Base-by-base conservation (phyloP, 2,113 vertebrate species). In the Cyanoderma ruficeps region DNA sequence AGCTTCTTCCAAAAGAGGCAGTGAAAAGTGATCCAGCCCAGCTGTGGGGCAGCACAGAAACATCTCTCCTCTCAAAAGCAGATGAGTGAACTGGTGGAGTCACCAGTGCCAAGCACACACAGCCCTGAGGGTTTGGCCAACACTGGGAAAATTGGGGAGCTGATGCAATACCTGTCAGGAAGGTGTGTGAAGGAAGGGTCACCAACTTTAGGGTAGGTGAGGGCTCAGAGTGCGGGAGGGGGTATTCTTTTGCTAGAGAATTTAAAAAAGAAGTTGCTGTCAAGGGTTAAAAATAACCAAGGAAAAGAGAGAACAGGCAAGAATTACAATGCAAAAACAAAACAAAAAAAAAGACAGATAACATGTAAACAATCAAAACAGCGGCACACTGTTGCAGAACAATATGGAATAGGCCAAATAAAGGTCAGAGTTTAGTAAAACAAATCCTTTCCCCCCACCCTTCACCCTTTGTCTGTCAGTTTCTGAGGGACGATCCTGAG, bases 231-330 rank as follows among this genome's bases (percentile, higher is more conserved):
- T 81, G 93, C 31, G 77, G 91, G 95, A 89, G 75, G 76, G 94
- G 90, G 83, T 59, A 89, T 94, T 96, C 71, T 96, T 96, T 96
- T 93, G 94, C 89, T 97, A 87, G 94, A 94, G 91, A 87, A 94
- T 95, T 97, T 95, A 75, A 90, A 95, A 95, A 96, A 96, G 91
- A 96, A 96, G 94, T 94, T 87, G 95, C 94, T 96, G 91, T 94
- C 91, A 94, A 97, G 95, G 87, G 94, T 96, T 94, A 94, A 95
- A 96, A 96, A 91, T 30, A 87, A 95, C 81, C 89, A 93, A 92
- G 93, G 37, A 68, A 83, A 94, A 78, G 71, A 95, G 67, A 96
- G 76, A 96, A 89, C 28, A 95, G 87, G 94, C 72, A 93, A 86
- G 80, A 94, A 69, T 89, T 94, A 82, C 92, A 96, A 92, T 65